A percentile compares a stretch with the other conserved stretches of the same genome.
These are phyloP conservation scores for Calephelis perditalis DNA, from an alignment of 2,888 invertebrate species.

Conservation along the genomic window DNA sequence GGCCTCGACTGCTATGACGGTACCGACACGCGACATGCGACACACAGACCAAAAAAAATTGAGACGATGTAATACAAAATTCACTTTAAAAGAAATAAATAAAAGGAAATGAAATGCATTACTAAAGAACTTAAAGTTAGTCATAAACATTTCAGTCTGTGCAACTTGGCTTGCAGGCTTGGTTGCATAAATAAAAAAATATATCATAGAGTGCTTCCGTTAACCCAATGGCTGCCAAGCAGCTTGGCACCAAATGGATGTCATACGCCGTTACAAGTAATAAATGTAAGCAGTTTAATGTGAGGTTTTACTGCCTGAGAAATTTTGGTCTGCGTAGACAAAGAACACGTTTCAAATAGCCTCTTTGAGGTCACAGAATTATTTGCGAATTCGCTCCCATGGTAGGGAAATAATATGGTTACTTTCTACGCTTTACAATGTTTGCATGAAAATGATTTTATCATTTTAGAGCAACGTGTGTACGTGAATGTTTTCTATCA, in stretches of 20 bases:
- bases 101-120: no score
- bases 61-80: no score
- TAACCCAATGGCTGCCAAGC: conserved; percentile 7
- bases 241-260: conserved; percentile 19
- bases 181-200: background rate
- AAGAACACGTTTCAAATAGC: conserved; percentile 18
- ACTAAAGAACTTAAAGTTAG: no score
- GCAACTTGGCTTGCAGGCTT: background rate
- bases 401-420: conserved; percentile 50
- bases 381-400: conserved; percentile 43
- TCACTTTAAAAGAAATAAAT: no score
- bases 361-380: conserved; percentile 21
- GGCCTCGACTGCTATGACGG: no score
- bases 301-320: conserved; percentile 19
- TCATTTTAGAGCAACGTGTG: conserved; percentile 5
- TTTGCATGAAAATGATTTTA: conserved; percentile 15
- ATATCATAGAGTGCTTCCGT: background rate
- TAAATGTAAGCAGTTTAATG: conserved; percentile 30
- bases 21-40: no score
- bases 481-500: background rate
- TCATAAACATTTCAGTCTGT: background rate
- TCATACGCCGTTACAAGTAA: conserved; percentile 28
- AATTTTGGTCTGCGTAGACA: conserved; percentile 17
- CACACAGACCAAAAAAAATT: no score
- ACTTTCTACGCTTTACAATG: conserved; percentile 27